Base-by-base conservation (phyloP, 2,888 invertebrate genomes). In the Agrotis exclamationis region DNA sequence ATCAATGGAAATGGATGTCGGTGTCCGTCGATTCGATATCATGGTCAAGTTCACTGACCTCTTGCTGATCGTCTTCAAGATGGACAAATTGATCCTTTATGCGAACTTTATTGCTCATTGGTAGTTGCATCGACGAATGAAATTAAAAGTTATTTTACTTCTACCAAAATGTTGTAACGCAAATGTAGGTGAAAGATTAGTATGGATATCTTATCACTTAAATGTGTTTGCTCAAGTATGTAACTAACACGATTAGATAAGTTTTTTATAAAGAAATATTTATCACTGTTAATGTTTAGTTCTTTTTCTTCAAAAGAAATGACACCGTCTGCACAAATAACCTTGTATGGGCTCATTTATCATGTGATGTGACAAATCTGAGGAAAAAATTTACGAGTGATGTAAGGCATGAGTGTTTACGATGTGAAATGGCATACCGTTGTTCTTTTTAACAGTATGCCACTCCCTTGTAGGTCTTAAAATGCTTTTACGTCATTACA, bases 21-120 rank as follows among this genome's bases (percentile, higher is more conserved):
- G 86, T 89, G 88, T 89, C 48, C 33, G 80, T 75, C 48, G 50
- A 63, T 74, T 91, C 88, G 86, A 89, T 89, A 88, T 89, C 89
- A 91, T 89, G 90, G 89, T 88, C 90, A 91, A 92, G 93, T 92
- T 93, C 92, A 90, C 83, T 90, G 87, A 91, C 92, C 93, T 86
- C 82, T 80, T 82, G 47, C 83, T 86, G 83, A 85, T 84, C 83
- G 84, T 87, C 86, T 81, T 86, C 80, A 80, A 88, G 86, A 89
- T 87, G 89, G 88, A 90, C 87, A 89, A 91, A 91, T 91, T 90
- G 88, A 90, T 89, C 86, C 62, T 66, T 65, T 14, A 54, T 48
- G 68, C 64, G 28, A 14, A 74, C n/a, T 76, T 64, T 62, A 54
- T 74, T 56, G 39, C 22, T 50, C 0, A 28, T 58, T 53, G 1